These are phyloP conservation scores for Halocynthia aurantium DNA, from an alignment of 23 tunicate species.

Conservation along the genomic window DNA sequence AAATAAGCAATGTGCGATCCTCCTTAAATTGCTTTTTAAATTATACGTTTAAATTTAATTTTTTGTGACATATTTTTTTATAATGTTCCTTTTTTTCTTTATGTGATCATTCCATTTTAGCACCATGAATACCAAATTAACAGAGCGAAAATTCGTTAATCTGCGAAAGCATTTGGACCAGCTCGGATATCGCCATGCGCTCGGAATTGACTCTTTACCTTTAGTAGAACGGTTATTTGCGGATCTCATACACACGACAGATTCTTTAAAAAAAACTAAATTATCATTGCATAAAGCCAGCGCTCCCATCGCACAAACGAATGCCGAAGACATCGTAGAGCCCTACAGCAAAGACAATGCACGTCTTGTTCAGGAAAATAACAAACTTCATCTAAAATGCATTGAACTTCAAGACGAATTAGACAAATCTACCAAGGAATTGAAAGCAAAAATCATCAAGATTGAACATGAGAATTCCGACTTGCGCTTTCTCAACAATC, in stretches of 20 bases:
- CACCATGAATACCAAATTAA: conserved; percentile 10
- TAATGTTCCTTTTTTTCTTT: too few relatives aligned
- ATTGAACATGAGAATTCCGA: conserved; percentile 94
- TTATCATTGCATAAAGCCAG: conserved; percentile 32
- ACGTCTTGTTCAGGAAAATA: conserved; percentile 81
- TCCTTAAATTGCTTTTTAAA: too few relatives aligned
- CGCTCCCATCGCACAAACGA: conserved; percentile 21
- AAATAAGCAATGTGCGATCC: too few relatives aligned
- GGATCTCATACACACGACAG: conserved; percentile 88
- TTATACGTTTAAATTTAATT: too few relatives aligned
- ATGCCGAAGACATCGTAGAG: conserved; percentile 69
- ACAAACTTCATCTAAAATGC: conserved; percentile 56
- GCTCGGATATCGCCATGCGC: conserved; percentile 88
- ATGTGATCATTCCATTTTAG: too few relatives aligned
- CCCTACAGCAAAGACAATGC: conserved; percentile 89
- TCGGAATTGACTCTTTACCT: conserved; percentile 85
- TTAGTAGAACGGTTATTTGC: conserved; percentile 78
- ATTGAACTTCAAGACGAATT: conserved; percentile 75
- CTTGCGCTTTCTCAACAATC: conserved; percentile 71
- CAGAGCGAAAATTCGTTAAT: conserved; percentile 78
- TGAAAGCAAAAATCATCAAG: conserved; percentile 51
- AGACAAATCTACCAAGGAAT: conserved; percentile 49
- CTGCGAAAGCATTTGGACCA: conserved; percentile 80
- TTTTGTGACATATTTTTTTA: too few relatives aligned
- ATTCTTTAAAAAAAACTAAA: conserved; percentile 85